These are phyloP conservation scores for Perdix hodgsoniae DNA, from an alignment of 2,797 vertebrate genomes.

Conservation along the genomic window DNA sequence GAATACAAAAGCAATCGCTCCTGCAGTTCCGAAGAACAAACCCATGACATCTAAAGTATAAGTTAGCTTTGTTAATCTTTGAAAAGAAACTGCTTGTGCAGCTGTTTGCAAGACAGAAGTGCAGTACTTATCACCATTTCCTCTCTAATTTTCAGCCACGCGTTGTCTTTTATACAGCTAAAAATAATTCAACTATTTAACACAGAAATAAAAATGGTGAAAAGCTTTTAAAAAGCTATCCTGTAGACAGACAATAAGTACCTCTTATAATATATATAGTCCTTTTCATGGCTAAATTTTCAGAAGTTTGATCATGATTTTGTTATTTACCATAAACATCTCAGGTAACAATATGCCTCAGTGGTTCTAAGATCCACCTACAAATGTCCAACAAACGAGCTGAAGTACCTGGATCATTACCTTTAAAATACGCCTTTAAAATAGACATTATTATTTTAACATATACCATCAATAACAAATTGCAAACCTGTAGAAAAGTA, in stretches of 20 bases:
- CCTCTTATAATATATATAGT: background rate
- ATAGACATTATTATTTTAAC: background rate
- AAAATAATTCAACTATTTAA: background rate
- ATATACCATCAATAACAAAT: background rate
- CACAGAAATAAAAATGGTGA: background rate
- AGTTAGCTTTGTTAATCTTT: slow-evolving; percentile 5
- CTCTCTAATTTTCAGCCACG: background rate
- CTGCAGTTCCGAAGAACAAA: background rate
- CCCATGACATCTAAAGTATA: accelerated
- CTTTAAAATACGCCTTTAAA: background rate
- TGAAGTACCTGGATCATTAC: background rate
- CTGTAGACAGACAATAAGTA: background rate
- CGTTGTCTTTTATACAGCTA: background rate
- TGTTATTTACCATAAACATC: slow-evolving; percentile 1
- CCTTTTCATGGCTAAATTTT: background rate
- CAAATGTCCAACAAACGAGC: background rate
- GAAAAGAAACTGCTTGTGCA: background rate
- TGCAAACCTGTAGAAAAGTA: background rate
- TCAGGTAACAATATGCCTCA: background rate
- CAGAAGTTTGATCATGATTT: background rate
- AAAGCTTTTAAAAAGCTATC: background rate
- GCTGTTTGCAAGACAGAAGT: slow-evolving; percentile 2
- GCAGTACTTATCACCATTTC: background rate
- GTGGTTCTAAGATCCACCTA: background rate
- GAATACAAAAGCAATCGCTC: background rate